These are phyloP conservation scores for Hippopotamyrus pictus DNA, from an alignment of 2,797 vertebrate genomes.

Conservation along the genomic window DNA sequence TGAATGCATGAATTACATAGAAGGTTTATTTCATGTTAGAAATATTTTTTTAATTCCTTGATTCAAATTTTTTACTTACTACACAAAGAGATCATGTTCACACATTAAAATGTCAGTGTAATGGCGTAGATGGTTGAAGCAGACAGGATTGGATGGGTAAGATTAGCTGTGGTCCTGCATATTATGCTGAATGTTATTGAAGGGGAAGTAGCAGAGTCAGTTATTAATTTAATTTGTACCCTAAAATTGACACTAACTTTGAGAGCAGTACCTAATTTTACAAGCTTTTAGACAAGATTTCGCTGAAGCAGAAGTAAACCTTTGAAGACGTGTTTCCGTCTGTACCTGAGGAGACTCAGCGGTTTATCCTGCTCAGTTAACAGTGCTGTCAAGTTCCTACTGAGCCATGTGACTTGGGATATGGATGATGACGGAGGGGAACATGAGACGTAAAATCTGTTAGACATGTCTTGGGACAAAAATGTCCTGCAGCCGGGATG, in stretches of 20 bases:
- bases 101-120: not conserved
- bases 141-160: not conserved
- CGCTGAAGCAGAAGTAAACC: not conserved
- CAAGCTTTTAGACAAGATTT: not conserved
- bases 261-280: not conserved
- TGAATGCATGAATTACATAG: not conserved
- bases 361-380: not conserved
- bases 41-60: not conserved
- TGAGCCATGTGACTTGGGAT: not conserved
- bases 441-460: not conserved
- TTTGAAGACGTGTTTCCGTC: not conserved
- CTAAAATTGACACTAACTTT: not conserved
- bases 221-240: not conserved
- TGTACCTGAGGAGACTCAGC: not conserved
- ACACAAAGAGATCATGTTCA: not conserved
- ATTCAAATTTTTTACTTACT: not conserved
- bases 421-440: not conserved
- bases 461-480: not conserved
- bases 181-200: not conserved
- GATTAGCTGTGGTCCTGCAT: not conserved
- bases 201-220: not conserved
- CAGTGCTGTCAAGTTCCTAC: not conserved
- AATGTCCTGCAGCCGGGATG: not conserved
- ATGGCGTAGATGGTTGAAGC: not conserved
- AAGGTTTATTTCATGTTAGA: not conserved